A percentile compares a stretch with the other conserved stretches of the same genome.
phyloP scores from a whole-genome alignment of 1,140 invertebrate species.

The Zelostemma sp. region DNA sequence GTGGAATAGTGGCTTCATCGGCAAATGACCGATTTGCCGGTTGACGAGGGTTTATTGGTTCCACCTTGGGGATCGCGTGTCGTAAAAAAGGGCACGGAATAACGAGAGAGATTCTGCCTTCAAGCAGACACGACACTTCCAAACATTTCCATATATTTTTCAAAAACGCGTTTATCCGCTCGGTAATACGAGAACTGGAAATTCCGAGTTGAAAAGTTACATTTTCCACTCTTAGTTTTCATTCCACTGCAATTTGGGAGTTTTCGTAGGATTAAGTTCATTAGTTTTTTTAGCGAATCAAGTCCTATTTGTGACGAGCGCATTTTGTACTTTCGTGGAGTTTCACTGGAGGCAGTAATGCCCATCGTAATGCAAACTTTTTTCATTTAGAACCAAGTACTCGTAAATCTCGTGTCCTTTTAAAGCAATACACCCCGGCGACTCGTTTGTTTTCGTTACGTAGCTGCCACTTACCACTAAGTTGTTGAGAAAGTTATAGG shows the following conservation, averaged over 20 bases:
- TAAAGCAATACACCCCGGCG: conserved; percentile 12
- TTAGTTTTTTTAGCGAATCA: not conserved
- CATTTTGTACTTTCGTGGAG: conserved; percentile 8
- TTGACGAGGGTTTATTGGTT: conserved; percentile 62
- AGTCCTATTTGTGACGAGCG: conserved; percentile 12
- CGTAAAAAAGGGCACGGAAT: conserved; percentile 35
- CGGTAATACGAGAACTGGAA: not conserved
- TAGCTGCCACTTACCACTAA: conserved; percentile 50
- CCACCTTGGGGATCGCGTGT: conserved; percentile 35
- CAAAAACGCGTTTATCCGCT: not conserved
- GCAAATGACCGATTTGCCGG: conserved; percentile 38
- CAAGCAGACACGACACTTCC: conserved; percentile 26
- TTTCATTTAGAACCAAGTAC: conserved; percentile 2
- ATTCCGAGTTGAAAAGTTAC: not conserved
- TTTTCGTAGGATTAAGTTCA: not conserved
- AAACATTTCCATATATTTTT: conserved; percentile 22
- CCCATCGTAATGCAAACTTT: conserved; percentile 19
- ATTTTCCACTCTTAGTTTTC: too few relatives aligned
- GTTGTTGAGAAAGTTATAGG: conserved; percentile 54
- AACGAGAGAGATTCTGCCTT: conserved; percentile 25
- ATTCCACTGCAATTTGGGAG: too few relatives aligned
- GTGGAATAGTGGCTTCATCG: conserved; percentile 36
- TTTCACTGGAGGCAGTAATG: conserved; percentile 3
- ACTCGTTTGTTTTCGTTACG: conserved; percentile 53
- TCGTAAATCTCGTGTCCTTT: conserved; percentile 20